Percentiles rank a stretch among this genome's conserved stretches.
Evolutionary conservation across 2,888 invertebrate genomes (phyloP).

Genomic region (Suillia variegata): DNA sequence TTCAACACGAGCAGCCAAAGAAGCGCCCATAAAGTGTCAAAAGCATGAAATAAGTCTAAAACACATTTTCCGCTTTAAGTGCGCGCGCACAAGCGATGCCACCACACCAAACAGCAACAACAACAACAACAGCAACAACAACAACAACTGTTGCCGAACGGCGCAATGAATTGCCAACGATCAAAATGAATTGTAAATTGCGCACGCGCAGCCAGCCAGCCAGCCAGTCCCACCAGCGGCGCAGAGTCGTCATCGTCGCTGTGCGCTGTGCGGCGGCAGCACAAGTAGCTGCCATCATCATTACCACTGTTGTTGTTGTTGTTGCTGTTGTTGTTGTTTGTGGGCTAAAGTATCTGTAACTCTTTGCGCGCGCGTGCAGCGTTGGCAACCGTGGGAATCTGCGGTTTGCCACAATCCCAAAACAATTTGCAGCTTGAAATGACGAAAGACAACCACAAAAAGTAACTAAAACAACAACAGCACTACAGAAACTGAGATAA

Average conservation of each 20-base stretch:
- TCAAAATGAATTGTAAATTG: slow-evolving; percentile 39
- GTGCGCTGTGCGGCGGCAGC: slow-evolving; percentile 5
- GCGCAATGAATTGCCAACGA: slow-evolving; percentile 16
- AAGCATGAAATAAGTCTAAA: not conserved
- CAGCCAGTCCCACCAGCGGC: slow-evolving; percentile 2
- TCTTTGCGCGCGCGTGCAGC: slow-evolving; percentile 39
- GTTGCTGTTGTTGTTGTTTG: not conserved
- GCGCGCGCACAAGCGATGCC: not conserved
- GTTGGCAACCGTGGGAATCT: slow-evolving; percentile 46
- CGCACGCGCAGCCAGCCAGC: slow-evolving; percentile 34
- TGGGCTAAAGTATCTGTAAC: slow-evolving; percentile 12
- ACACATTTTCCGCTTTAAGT: not conserved
- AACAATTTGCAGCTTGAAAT: slow-evolving; percentile 40
- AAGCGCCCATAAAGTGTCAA: not conserved
- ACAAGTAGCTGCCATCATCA: not conserved
- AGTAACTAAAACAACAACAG: not conserved
- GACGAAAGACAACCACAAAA: not conserved
- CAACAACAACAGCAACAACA: slow-evolving; percentile 4
- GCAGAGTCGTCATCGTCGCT: no score
- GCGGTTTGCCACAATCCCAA: slow-evolving; percentile 49
- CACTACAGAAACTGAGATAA: slow-evolving; percentile 1
- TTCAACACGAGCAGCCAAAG: not conserved
- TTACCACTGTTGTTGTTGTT: not conserved
- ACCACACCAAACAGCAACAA: slow-evolving; percentile 16
- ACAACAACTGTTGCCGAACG: not conserved